Conservation (phyloP, 2,888 invertebrate species). For the Seira musarum region DNA sequence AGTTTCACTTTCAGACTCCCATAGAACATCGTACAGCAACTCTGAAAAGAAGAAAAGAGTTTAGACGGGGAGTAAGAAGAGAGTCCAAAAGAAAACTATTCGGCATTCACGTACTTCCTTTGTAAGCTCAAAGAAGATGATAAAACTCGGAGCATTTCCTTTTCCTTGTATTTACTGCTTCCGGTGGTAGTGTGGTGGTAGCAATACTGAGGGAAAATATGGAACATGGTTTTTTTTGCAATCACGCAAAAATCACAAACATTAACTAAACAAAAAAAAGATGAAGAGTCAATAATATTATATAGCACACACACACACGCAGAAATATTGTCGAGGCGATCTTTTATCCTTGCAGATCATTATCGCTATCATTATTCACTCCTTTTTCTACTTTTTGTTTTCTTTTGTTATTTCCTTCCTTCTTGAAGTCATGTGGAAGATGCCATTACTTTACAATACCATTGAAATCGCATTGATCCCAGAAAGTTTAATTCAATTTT, state of each 20-base stretch:
- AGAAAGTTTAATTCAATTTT: too few relatives aligned
- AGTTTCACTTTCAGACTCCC: slow-evolving; percentile 8
- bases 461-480: too few relatives aligned
- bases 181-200: background rate
- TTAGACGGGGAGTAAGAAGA: background rate
- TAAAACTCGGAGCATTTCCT: slow-evolving; percentile 14
- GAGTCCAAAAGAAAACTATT: slow-evolving; percentile 9
- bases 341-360: too few relatives aligned
- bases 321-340: too few relatives aligned
- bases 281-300: background rate
- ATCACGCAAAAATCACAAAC: slow-evolving; percentile 1
- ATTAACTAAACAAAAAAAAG: background rate
- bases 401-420: too few relatives aligned
- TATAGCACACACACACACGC: too few relatives aligned
- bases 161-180: slow-evolving; percentile 21
- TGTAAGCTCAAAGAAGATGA: slow-evolving; percentile 1
- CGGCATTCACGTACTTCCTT: slow-evolving; percentile 25
- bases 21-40: background rate
- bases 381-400: too few relatives aligned
- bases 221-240: background rate
- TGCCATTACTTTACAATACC: too few relatives aligned
- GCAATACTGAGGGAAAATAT: background rate
- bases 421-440: too few relatives aligned
- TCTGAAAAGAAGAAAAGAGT: background rate
- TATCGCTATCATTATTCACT: too few relatives aligned